Percentiles rank a stretch among this genome's conserved stretches.
phyloP scores from a whole-genome alignment of 2,888 invertebrate species.

The Pyrochroa serraticornis region DNA sequence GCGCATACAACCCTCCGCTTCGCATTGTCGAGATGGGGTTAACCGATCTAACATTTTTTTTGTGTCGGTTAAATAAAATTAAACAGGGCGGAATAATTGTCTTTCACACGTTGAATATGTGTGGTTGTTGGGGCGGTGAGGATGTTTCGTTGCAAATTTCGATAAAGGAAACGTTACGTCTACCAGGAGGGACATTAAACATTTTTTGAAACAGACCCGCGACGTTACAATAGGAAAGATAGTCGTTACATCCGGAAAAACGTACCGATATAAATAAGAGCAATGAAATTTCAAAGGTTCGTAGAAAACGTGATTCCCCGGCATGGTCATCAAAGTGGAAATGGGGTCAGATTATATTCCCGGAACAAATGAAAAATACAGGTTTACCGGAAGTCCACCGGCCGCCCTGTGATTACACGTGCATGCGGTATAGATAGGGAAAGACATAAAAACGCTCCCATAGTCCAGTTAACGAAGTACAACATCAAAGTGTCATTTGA shows the following conservation, averaged over 20 bases:
- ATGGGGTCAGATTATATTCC: conserved; percentile 29
- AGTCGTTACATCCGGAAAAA: background rate
- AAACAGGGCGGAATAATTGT: too few relatives aligned
- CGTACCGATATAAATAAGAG: conserved; percentile 20
- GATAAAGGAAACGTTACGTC: too few relatives aligned
- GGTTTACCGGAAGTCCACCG: conserved; percentile 9
- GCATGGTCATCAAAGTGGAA: conserved; percentile 33
- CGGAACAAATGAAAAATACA: conserved; percentile 33
- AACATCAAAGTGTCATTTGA: conserved; percentile 11
- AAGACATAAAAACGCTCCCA: conserved; percentile 12
- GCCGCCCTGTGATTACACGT: conserved; percentile 7
- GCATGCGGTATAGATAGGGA: conserved; percentile 18
- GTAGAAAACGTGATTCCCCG: conserved; percentile 31
- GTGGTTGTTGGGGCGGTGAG: too few relatives aligned
- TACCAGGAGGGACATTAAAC: too few relatives aligned
- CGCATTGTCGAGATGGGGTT: too few relatives aligned
- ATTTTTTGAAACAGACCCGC: background rate
- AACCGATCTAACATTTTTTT: too few relatives aligned
- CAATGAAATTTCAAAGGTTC: conserved; percentile 33
- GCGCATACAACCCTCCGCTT: too few relatives aligned
- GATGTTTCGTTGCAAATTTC: too few relatives aligned
- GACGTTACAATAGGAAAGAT: conserved; percentile 2
- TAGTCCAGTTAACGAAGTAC: conserved; percentile 14
- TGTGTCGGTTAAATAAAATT: too few relatives aligned
- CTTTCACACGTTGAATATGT: too few relatives aligned